Evolutionary conservation across 2,888 invertebrate species (phyloP).

Genomic region (Cantharis nigra): DNA sequence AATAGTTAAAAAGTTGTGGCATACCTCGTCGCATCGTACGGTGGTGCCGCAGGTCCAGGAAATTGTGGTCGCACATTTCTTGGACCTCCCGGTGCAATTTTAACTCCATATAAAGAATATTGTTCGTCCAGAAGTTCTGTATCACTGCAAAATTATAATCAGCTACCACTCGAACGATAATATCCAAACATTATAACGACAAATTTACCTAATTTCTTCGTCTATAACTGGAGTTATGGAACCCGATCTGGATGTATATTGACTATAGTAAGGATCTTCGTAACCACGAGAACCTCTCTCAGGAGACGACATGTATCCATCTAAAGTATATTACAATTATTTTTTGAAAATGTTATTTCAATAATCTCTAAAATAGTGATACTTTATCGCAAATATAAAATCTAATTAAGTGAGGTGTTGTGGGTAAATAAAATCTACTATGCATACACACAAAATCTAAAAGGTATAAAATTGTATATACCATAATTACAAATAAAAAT

Average conservation of each 20-base stretch:
- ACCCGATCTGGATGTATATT: constrained; percentile 71
- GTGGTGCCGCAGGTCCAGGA: constrained; percentile 58
- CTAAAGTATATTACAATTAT: constrained; percentile 44
- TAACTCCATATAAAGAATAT: constrained; percentile 72
- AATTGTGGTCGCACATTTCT: constrained; percentile 52
- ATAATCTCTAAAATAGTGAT: no score
- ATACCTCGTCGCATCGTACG: constrained; percentile 66
- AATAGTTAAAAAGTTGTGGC: constrained; percentile 26
- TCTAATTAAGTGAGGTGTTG: not conserved
- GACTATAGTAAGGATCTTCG: constrained; percentile 87
- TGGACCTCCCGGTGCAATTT: constrained; percentile 62
- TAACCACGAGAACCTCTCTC: constrained; percentile 77
- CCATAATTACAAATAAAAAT: not conserved
- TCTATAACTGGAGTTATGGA: constrained; percentile 90
- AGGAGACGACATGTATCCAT: constrained; percentile 88
- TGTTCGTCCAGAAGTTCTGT: constrained; percentile 71
- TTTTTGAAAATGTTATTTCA: not conserved
- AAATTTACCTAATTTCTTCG: constrained; percentile 77
- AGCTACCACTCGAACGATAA: not conserved
- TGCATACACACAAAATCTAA: not conserved
- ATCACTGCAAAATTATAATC: constrained; percentile 57
- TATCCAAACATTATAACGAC: not conserved
- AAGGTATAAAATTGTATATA: not conserved
- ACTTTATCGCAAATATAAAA: not conserved
- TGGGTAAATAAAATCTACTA: not conserved